These are phyloP conservation scores for Drosophila algonquin DNA, from an alignment of 2,888 invertebrate genomes.

Conservation along the genomic window DNA sequence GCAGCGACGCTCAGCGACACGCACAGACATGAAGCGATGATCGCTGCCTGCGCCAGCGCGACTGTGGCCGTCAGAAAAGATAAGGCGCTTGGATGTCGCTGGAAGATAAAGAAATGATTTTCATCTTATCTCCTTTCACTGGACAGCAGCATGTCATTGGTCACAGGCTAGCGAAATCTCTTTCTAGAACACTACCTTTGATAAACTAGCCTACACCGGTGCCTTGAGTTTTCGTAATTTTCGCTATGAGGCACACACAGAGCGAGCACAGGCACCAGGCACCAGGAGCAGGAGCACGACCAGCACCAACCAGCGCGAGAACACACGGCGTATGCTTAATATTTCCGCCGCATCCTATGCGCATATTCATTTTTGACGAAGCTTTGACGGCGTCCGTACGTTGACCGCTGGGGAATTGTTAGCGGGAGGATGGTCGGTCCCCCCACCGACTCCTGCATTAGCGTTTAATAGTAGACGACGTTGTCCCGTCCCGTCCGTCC, in stretches of 20 bases:
- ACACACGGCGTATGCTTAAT: slow-evolving; percentile 74
- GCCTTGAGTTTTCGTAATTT: slow-evolving; percentile 31
- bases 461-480: slow-evolving; percentile 52
- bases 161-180: no score
- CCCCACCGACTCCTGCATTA: slow-evolving; percentile 45
- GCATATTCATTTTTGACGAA: slow-evolving; percentile 76
- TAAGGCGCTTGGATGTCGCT: no score
- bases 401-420: slow-evolving; percentile 68
- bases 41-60: no score
- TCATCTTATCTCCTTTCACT: no score
- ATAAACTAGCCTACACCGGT: slow-evolving; percentile 22
- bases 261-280: slow-evolving; percentile 20
- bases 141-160: no score
- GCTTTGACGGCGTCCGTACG: slow-evolving; percentile 71
- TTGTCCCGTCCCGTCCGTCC: neutral
- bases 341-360: slow-evolving; percentile 72
- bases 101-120: no score
- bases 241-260: slow-evolving; percentile 33
- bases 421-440: slow-evolving; percentile 43
- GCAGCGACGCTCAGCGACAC: no score
- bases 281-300: neutral
- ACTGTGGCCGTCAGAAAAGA: no score
- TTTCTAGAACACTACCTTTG: neutral
- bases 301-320: slow-evolving; percentile 31
- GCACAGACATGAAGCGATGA: no score